These are phyloP conservation scores for Latrodectus geometricus DNA, from an alignment of 1,140 invertebrate species.

Conservation along the genomic window DNA sequence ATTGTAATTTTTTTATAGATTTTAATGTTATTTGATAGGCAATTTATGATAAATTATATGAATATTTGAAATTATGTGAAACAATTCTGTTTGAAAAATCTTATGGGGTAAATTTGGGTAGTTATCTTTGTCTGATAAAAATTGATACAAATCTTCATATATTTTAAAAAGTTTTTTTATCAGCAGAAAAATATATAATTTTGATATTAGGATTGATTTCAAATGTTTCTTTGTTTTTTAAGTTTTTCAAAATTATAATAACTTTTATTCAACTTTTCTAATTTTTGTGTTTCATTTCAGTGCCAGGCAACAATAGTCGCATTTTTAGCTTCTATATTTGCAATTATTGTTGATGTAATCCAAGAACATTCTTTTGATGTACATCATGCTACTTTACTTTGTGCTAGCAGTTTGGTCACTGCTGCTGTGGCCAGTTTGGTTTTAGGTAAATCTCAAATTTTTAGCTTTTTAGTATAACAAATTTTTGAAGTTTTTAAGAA, in stretches of 20 bases:
- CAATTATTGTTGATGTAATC: constrained; percentile 86
- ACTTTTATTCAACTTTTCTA: neutral
- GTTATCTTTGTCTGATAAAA: too few relatives aligned
- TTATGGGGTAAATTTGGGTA: too few relatives aligned
- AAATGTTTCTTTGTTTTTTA: neutral
- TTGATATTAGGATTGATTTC: neutral
- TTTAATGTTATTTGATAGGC: too few relatives aligned
- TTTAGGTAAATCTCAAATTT: constrained; percentile 68
- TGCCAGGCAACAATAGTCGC: constrained; percentile 94
- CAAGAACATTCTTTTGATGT: constrained; percentile 76
- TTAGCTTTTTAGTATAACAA: too few relatives aligned
- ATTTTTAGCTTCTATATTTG: constrained; percentile 87
- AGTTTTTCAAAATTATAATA: neutral
- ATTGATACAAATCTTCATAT: neutral
- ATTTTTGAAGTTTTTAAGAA: too few relatives aligned
- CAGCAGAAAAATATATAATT: neutral
- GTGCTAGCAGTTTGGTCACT: constrained; percentile 88
- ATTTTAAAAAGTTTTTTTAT: constrained; percentile 8
- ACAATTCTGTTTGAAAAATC: too few relatives aligned
- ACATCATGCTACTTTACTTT: constrained; percentile 83
- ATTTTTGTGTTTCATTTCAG: constrained; percentile 67
- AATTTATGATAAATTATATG: too few relatives aligned
- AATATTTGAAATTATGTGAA: too few relatives aligned
- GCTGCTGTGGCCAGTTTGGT: constrained; percentile 81
- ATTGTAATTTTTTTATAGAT: too few relatives aligned